Conservation (phyloP, 2,888 invertebrate species). For the Sepioteuthis lessoniana region DNA sequence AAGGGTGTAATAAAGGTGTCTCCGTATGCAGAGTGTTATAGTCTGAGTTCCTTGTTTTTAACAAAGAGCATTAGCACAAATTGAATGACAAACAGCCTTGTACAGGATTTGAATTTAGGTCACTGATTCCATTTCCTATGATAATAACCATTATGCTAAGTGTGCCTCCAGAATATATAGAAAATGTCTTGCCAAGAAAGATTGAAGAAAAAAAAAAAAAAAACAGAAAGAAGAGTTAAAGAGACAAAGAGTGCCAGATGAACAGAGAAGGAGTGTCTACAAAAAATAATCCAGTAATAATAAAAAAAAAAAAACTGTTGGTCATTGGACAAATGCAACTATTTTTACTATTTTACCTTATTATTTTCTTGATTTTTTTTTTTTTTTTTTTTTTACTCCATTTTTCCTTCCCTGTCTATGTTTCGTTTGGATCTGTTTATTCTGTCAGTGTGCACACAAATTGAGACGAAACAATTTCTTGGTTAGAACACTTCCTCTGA, state of each 20-base stretch:
- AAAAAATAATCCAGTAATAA: too few species aligned
- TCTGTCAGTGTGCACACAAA: not conserved
- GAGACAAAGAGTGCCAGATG: not conserved
- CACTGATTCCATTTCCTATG: too few species aligned
- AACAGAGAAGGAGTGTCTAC: not conserved
- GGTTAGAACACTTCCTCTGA: not conserved
- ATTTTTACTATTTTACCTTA: not conserved
- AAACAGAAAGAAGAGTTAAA: not conserved
- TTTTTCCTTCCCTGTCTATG: not conserved
- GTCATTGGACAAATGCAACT: not conserved
- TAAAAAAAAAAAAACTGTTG: not conserved
- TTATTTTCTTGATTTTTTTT: too few species aligned
- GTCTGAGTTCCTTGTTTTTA: too few species aligned
- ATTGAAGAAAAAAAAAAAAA: too few species aligned
- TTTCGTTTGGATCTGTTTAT: slow-evolving; percentile 20
- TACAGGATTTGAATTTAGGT: too few species aligned
- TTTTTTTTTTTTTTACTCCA: not conserved
- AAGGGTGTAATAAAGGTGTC: too few species aligned
- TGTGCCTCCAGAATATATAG: not conserved
- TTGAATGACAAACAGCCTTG: too few species aligned
- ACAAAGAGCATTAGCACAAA: too few species aligned
- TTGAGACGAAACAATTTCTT: slow-evolving; percentile 13
- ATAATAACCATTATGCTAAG: too few species aligned
- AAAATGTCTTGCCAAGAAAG: not conserved
- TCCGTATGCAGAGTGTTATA: too few species aligned